A percentile compares a stretch with the other conserved stretches of the same genome.
Evolutionary conservation across 1,140 invertebrate genomes (phyloP).

Genomic region (Limonius californicus): DNA sequence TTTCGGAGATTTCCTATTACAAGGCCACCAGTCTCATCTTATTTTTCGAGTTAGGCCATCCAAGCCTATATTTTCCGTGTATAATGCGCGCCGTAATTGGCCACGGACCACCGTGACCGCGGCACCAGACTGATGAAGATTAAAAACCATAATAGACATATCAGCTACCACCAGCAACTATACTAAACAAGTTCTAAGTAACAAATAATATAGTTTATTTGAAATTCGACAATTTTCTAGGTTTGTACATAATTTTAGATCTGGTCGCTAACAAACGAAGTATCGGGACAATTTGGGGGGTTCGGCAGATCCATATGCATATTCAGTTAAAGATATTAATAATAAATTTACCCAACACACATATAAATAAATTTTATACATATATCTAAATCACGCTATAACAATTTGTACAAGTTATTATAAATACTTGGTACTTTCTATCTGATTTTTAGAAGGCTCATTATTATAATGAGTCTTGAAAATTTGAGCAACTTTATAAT

Average conservation of each 20-base stretch:
- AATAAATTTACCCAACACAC: neutral
- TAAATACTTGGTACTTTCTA: neutral
- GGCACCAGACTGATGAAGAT: conserved; percentile 19
- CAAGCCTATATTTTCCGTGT: conserved; percentile 30
- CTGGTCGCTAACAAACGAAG: neutral
- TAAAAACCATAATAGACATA: conserved; percentile 27
- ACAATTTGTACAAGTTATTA: neutral
- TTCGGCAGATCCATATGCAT: too few relatives aligned
- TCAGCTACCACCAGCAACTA: neutral
- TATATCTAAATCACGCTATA: neutral
- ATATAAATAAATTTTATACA: neutral
- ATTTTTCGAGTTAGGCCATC: neutral
- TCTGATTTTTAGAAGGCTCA: too few relatives aligned
- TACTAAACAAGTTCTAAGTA: conserved; percentile 1
- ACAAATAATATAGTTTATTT: conserved; percentile 14
- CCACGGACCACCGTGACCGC: conserved; percentile 32
- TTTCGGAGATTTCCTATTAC: conserved; percentile 24
- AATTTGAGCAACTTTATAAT: too few relatives aligned
- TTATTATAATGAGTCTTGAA: too few relatives aligned
- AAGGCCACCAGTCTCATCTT: conserved; percentile 12
- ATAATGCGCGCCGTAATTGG: conserved; percentile 35
- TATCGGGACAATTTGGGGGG: too few relatives aligned
- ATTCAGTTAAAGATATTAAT: neutral
- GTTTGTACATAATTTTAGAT: neutral
- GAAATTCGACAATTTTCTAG: neutral